These are phyloP conservation scores for Sebastes hubbsi DNA, from an alignment of 2,797 vertebrate genomes.

Conservation along the genomic window DNA sequence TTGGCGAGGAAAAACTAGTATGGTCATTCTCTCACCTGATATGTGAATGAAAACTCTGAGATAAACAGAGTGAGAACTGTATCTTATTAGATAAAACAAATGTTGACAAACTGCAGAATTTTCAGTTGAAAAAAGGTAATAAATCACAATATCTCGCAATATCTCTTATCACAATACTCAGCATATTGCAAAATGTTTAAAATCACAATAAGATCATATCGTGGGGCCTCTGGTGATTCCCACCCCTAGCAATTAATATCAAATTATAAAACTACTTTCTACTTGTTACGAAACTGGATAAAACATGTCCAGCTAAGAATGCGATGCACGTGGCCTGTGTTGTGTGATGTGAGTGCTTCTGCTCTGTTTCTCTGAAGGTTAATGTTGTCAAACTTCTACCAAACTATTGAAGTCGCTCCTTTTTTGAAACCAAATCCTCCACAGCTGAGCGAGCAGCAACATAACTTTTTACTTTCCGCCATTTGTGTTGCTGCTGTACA, in stretches of 20 bases:
- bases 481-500: neutral
- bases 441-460: neutral
- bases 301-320: neutral
- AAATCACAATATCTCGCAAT: no score
- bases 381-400: neutral
- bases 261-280: neutral
- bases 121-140: no score
- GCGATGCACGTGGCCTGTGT: neutral
- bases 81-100: no score
- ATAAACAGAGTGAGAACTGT: no score
- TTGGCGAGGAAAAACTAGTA: no score
- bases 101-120: no score
- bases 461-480: neutral
- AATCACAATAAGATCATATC: no score
- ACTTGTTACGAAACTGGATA: neutral
- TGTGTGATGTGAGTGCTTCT: neutral
- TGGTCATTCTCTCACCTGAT: no score
- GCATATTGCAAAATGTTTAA: no score
- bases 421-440: neutral
- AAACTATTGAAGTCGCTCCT: neutral
- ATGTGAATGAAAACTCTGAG: no score
- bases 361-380: neutral
- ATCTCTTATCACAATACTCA: no score
- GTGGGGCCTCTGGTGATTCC: no score
- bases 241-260: neutral